Base-by-base conservation (phyloP, 2,113 vertebrate genomes). In the Perognathus longimembris region DNA sequence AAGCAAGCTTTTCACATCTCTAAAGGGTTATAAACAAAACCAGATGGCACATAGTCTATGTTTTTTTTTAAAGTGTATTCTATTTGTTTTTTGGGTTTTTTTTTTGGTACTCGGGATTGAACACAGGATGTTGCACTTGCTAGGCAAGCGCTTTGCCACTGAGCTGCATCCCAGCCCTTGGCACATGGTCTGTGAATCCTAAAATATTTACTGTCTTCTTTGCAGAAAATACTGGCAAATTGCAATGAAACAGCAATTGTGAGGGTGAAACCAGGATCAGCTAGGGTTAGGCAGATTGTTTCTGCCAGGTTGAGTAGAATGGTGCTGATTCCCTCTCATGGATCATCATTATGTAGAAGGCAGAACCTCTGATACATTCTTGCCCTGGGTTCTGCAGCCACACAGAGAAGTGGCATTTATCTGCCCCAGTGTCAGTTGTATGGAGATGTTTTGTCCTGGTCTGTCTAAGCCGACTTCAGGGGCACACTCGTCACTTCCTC, bases 1-100 rank as follows among this genome's bases (percentile, higher is more conserved):
- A 73, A 66, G 75, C 11, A n/a, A 36, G 30, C 91, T 93, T 91
- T 86, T 87, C 40, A 50, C 76, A 74, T 74, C 66, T 87, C 75
- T 40, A 45, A 42, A 94, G 22, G 15, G 24, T 80, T 64, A 76
- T 42, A 81, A 71, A 34, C 24, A 89, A 74, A 82, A 75, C 28
- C n/a, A 87, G 70, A 34, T 63, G 42, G 42, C 82, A n/a, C 45
- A 57, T 78, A n/a, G 61, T 85, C 75, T 91, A 17, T 18, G 90
- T n/a, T n/a, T n/a, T n/a, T n/a, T n/a, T n/a, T n/a, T n/a, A n/a
- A n/a, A n/a, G n/a, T n/a, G n/a, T n/a, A n/a, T n/a, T n/a, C n/a
- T n/a, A n/a, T n/a, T n/a, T n/a, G n/a, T n/a, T n/a, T n/a, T n/a
- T n/a, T n/a, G n/a, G n/a, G n/a, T n/a, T n/a, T n/a, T n/a, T n/a